Conservation (phyloP, 2,797 vertebrate genomes). For the Acipenser oxyrinchus region DNA sequence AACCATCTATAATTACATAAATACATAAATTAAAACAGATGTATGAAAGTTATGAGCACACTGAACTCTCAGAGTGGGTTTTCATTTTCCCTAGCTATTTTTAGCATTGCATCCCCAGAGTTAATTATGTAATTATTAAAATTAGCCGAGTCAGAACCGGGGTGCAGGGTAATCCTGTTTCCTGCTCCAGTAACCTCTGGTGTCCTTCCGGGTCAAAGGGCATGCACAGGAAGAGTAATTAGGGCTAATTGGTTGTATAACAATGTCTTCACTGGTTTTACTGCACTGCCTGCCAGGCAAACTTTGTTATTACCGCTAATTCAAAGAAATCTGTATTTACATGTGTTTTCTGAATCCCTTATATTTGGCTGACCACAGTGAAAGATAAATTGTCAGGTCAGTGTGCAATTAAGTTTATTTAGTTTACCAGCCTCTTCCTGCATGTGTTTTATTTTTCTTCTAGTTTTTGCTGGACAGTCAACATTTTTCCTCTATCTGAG, state of each 20-base stretch:
- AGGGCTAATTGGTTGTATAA: slow-evolving; percentile 43
- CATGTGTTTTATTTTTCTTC: no score
- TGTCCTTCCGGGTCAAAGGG: slow-evolving; percentile 89
- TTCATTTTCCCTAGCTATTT: slow-evolving; percentile 74
- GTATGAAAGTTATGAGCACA: slow-evolving; percentile 51
- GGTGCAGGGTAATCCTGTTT: slow-evolving; percentile 71
- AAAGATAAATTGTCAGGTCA: no score
- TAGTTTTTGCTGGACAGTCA: no score
- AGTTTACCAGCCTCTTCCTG: no score
- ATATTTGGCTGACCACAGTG: no score
- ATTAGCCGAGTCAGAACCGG: slow-evolving; percentile 65
- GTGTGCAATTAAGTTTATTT: no score
- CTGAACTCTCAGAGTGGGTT: slow-evolving; percentile 27
- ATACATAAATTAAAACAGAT: slow-evolving; percentile 72
- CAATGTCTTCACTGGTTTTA: neutral
- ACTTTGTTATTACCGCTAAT: neutral
- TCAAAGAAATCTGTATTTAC: neutral
- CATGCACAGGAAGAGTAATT: slow-evolving; percentile 74
- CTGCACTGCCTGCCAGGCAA: neutral
- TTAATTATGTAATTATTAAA: slow-evolving; percentile 88
- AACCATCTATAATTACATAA: no score
- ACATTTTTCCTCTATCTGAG: no score
- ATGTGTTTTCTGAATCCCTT: neutral
- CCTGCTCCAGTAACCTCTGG: slow-evolving; percentile 87
- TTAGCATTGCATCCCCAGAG: slow-evolving; percentile 67